A percentile compares a stretch with the other conserved stretches of the same genome.
Evolutionary conservation across 2,888 invertebrate genomes (phyloP).

Genomic region (Synanthedon andrenaeformis): DNA sequence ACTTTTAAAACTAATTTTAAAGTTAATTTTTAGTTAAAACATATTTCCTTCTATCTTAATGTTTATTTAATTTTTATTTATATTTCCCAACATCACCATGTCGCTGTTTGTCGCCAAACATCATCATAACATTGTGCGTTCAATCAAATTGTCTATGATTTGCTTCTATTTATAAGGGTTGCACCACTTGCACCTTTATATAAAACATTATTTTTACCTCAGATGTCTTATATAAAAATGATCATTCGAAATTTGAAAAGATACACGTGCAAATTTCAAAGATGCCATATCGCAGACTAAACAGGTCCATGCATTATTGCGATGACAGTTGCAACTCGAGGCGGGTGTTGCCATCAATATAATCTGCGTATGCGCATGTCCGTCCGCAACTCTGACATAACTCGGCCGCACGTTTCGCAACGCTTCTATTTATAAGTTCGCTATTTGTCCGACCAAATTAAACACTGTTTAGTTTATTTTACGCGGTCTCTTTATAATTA

Average conservation of each 20-base stretch:
- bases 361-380: not conserved
- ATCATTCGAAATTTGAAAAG: too few relatives aligned
- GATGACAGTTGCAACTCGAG: slow-evolving; percentile 3
- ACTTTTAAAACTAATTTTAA: not conserved
- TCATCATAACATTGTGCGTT: too few relatives aligned
- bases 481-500: slow-evolving; percentile 42
- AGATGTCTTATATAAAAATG: too few relatives aligned
- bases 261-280: too few relatives aligned
- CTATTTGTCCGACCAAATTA: slow-evolving; percentile 51
- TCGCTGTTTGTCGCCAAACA: too few relatives aligned
- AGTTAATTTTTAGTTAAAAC: not conserved
- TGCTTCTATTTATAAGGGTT: too few relatives aligned
- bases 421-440: slow-evolving; percentile 47
- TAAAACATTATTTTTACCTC: too few relatives aligned
- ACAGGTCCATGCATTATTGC: slow-evolving; percentile 1
- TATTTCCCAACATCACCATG: too few relatives aligned
- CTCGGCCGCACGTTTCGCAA: slow-evolving; percentile 65
- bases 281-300: not conserved
- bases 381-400: slow-evolving; percentile 46
- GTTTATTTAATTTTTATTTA: not conserved
- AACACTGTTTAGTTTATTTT: slow-evolving; percentile 51
- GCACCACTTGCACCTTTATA: too few relatives aligned
- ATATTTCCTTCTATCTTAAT: too few relatives aligned
- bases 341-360: not conserved
- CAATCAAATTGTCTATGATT: too few relatives aligned